Conservation (phyloP, 53 echinoderm and acorn worm species). For the Stichopus horrens region DNA sequence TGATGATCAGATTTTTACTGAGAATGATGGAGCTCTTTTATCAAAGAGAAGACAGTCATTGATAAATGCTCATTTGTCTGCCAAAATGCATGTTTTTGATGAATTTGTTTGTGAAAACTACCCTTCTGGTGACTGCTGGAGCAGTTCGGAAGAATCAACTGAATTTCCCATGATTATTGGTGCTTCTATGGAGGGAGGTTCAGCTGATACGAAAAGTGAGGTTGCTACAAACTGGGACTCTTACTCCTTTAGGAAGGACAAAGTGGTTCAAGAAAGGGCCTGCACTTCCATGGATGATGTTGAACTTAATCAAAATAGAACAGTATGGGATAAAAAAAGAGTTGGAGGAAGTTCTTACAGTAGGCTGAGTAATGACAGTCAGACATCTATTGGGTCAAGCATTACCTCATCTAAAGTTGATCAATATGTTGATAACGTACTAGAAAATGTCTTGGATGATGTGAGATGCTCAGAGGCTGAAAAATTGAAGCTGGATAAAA, state of each 20-base stretch:
- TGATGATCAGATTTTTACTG: not conserved
- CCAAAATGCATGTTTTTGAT: constrained; percentile 16
- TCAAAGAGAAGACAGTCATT: constrained; percentile 1
- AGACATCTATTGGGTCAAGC: not conserved
- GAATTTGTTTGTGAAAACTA: constrained; percentile 10
- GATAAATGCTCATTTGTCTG: constrained; percentile 27
- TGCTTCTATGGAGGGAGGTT: not conserved
- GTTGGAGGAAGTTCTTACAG: too few species aligned
- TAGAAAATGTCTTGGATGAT: constrained; percentile 15
- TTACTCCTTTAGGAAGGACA: not conserved
- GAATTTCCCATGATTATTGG: not conserved
- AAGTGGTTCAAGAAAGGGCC: not conserved
- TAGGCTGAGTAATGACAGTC: not conserved
- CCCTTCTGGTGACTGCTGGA: not conserved
- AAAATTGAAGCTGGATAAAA: not conserved
- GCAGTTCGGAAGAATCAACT: not conserved
- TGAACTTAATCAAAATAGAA: not conserved
- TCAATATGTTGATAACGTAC: not conserved
- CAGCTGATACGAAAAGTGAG: not conserved
- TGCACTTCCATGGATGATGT: not conserved
- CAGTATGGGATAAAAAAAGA: not conserved
- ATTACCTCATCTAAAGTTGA: constrained; percentile 12
- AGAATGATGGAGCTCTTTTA: not conserved
- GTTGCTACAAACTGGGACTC: not conserved
- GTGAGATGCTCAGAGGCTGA: constrained; percentile 4